phyloP scores from a whole-genome alignment of 2,888 invertebrate genomes.

The Polyommatus iphigenia region DNA sequence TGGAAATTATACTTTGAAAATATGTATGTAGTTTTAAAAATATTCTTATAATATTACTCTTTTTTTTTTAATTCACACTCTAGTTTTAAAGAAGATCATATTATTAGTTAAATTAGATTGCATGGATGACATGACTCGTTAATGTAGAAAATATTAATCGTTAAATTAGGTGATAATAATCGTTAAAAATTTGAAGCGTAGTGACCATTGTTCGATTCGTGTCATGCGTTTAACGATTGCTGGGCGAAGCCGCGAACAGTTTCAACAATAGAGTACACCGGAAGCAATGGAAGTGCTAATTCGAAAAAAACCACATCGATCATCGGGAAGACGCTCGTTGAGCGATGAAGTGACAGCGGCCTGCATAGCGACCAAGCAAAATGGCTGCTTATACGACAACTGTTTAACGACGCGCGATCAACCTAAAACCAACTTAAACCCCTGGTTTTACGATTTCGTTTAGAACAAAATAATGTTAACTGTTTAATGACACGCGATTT shows the following conservation, averaged over 20 bases:
- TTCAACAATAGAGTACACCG: conserved; percentile 66
- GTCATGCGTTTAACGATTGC: background rate
- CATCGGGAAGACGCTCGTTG: conserved; percentile 66
- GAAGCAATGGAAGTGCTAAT: conserved; percentile 75
- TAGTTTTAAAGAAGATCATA: too few relatives aligned
- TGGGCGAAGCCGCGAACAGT: background rate
- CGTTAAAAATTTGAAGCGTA: background rate
- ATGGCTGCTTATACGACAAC: conserved; percentile 68
- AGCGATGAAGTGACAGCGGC: conserved; percentile 72
- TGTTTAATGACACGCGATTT: conserved; percentile 39
- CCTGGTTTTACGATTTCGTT: conserved; percentile 42
- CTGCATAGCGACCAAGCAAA: conserved; percentile 73
- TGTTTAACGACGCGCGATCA: conserved; percentile 39
- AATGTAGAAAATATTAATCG: background rate
- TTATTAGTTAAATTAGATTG: too few relatives aligned
- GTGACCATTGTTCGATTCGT: background rate
- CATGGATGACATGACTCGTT: too few relatives aligned
- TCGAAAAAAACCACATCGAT: conserved; percentile 77
- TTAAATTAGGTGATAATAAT: background rate
- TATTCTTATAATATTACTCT: too few relatives aligned
- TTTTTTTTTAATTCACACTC: too few relatives aligned
- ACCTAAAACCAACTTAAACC: conserved; percentile 37
- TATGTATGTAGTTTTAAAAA: too few relatives aligned
- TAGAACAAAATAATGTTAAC: conserved; percentile 47
- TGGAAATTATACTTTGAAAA: too few relatives aligned